Base-by-base conservation (phyloP, 2,888 invertebrate genomes). In the Dexiosoma caninum region DNA sequence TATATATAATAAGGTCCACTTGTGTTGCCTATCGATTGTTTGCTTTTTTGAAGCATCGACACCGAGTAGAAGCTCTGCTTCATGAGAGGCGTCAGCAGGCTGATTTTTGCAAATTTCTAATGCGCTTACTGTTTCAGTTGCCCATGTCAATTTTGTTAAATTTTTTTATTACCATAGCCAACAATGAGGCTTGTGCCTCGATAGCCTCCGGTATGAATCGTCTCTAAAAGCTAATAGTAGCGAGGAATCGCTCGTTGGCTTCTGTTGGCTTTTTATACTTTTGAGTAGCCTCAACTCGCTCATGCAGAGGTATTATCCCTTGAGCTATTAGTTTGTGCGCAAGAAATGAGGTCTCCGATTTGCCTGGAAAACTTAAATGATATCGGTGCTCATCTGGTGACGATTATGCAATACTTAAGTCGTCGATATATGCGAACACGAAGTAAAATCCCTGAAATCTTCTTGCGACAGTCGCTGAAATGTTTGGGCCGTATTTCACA, bases 301-400 rank as follows among this genome's bases (percentile, higher is more conserved):
- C n/a, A n/a, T n/a, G n/a, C n/a, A n/a, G n/a, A n/a, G n/a, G n/a
- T n/a, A n/a, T n/a, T n/a, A n/a, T n/a, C n/a, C n/a, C n/a, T n/a
- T n/a, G n/a, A n/a, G n/a, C n/a, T n/a, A n/a, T n/a, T n/a, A n/a
- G n/a, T n/a, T n/a, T n/a, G n/a, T n/a, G n/a, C n/a, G n/a, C n/a
- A n/a, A n/a, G n/a, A n/a, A 62, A 72, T 3, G 53, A 46, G 35
- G 64, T 55, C 8, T 64, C 42, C 1, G 51, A 53, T 44, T 72
- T 60, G 16, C 40, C 70, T 19, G 81, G 77, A 64, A 16, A 83
- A 78, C 7, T 69, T 59, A 70, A 83, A 51, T 82, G 75, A 32
- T 30, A 12, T 23, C 49, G 67, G 21, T 79, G 69, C 69, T 79
- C 64, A 3, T 44, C 69, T 2, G 27, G 44, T 7, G 55, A 59